Percentiles rank a stretch among this genome's conserved stretches.
These are phyloP conservation scores for Alaudala cheleensis DNA, from an alignment of 2,113 vertebrate genomes.

Conservation along the genomic window DNA sequence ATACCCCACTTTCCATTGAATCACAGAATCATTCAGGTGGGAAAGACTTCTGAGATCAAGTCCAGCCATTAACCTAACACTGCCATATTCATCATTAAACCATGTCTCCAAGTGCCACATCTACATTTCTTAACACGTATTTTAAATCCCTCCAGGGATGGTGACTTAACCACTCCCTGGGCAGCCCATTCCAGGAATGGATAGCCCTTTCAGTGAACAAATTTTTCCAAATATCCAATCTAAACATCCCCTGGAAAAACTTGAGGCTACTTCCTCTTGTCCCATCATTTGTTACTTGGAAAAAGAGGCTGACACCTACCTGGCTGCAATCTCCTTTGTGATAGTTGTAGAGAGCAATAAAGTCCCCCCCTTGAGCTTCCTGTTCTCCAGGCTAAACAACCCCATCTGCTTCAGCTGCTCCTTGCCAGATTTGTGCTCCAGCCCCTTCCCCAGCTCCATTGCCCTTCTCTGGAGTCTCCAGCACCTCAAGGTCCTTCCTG, in stretches of 20 bases:
- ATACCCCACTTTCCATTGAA: background rate
- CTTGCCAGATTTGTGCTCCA: background rate
- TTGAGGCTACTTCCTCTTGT: background rate
- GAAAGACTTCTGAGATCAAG: background rate
- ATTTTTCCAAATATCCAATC: background rate
- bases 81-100: background rate
- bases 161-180: background rate
- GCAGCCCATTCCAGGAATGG: background rate
- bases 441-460: background rate
- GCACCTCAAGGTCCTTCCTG: no score
- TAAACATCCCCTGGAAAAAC: background rate
- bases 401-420: background rate
- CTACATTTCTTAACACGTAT: background rate
- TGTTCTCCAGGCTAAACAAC: background rate
- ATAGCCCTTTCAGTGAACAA: background rate
- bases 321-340: background rate
- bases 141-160: background rate
- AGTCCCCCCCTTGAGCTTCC: rapidly evolving
- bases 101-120: background rate
- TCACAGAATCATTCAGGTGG: background rate
- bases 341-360: background rate
- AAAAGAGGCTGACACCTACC: background rate
- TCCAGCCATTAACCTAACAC: background rate
- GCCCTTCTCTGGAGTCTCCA: background rate
- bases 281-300: background rate